phyloP scores from a whole-genome alignment of 2,888 invertebrate genomes.

The Heteromyza rotundicornis region DNA sequence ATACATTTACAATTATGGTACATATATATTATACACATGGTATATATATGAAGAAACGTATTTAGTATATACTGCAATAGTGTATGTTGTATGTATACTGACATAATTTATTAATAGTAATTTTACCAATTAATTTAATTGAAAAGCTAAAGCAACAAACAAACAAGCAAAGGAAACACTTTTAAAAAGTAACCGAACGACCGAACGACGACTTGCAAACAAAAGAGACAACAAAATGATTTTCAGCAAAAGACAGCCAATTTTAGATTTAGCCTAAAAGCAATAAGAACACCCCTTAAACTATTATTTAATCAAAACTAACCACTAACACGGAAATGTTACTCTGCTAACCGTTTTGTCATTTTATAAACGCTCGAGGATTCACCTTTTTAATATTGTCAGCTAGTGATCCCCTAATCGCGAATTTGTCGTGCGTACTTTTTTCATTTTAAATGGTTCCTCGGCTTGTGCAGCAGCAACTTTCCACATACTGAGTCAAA shows the following conservation, averaged over 20 bases:
- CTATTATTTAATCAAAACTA: too few species aligned
- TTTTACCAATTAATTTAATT: neutral
- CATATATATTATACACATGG: neutral
- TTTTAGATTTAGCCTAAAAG: neutral
- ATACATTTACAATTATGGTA: constrained; percentile 7
- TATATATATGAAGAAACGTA: neutral
- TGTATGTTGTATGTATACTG: constrained; percentile 7
- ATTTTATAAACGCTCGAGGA: too few species aligned
- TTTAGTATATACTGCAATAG: neutral
- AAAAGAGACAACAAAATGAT: neutral
- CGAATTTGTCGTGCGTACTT: too few species aligned
- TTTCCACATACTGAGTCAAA: too few species aligned
- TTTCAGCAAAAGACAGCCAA: neutral
- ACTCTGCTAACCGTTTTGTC: too few species aligned
- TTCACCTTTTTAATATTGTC: too few species aligned
- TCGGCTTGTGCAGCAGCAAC: too few species aligned
- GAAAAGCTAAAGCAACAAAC: neutral
- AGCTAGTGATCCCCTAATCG: too few species aligned
- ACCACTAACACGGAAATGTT: too few species aligned
- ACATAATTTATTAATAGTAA: constrained; percentile 4
- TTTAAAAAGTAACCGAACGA: neutral
- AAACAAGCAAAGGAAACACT: neutral
- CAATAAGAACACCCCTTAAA: too few species aligned
- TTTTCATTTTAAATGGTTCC: too few species aligned
- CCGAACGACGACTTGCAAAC: neutral